phyloP scores from a whole-genome alignment of 2,113 vertebrate genomes.

The Oostethus manadensis region DNA sequence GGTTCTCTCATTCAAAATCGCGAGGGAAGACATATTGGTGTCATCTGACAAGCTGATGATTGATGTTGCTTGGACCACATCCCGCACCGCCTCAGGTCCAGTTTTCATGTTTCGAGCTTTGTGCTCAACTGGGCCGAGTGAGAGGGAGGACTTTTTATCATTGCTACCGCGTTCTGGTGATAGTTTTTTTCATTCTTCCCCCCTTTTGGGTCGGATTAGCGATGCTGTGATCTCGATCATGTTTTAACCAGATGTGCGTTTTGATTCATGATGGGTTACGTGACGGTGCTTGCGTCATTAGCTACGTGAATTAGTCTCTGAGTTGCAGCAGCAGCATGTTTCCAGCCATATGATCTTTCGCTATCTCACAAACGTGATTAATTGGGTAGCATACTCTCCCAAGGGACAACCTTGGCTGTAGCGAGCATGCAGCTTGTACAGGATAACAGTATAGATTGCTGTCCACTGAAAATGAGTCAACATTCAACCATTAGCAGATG shows the following conservation, averaged over 20 bases:
- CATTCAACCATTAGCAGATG: too few relatives aligned
- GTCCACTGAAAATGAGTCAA: too few relatives aligned
- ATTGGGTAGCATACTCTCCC: too few relatives aligned
- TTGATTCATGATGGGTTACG: slow-evolving; percentile 40
- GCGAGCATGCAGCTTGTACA: too few relatives aligned
- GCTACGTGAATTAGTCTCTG: slow-evolving; percentile 23
- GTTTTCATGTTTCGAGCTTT: slow-evolving; percentile 43
- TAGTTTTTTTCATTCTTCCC: not conserved
- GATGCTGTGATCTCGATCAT: slow-evolving; percentile 49
- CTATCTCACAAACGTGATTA: too few relatives aligned
- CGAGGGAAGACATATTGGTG: slow-evolving; percentile 44
- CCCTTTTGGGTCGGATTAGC: slow-evolving; percentile 41
- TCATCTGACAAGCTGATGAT: slow-evolving; percentile 43
- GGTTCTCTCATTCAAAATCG: slow-evolving; percentile 11
- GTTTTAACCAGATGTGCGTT: slow-evolving; percentile 51
- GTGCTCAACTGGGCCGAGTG: slow-evolving; percentile 34
- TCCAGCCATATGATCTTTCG: too few relatives aligned
- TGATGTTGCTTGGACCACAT: slow-evolving; percentile 34
- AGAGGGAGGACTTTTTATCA: slow-evolving; percentile 16
- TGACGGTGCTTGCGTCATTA: slow-evolving; percentile 32
- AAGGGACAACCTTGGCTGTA: too few relatives aligned
- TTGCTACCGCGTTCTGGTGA: too few relatives aligned
- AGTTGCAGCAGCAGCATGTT: not conserved
- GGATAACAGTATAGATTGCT: too few relatives aligned
- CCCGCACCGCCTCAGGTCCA: slow-evolving; percentile 38